phyloP scores from a whole-genome alignment of 2,888 invertebrate species.

The Polia nebulosa region DNA sequence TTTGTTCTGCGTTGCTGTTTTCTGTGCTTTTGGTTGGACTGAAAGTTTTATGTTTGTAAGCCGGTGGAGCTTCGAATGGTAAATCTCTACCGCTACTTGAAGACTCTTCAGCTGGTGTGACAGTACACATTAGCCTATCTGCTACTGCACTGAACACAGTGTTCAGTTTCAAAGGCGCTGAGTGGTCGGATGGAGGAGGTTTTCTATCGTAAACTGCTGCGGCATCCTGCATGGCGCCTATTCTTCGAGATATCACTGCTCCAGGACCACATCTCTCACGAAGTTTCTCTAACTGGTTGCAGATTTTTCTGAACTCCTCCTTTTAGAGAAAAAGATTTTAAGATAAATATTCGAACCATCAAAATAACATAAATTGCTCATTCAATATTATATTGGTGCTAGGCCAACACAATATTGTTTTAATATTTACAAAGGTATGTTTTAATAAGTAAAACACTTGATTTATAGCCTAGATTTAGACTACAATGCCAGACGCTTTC shows the following conservation, averaged over 20 bases:
- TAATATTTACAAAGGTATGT: background rate
- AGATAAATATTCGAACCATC: slow-evolving; percentile 5
- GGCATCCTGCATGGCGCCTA: slow-evolving; percentile 96
- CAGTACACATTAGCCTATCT: slow-evolving; percentile 89
- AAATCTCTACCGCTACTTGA: slow-evolving; percentile 88
- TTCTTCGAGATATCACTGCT: slow-evolving; percentile 93
- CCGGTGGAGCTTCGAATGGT: slow-evolving; percentile 87
- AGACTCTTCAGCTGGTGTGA: slow-evolving; percentile 88
- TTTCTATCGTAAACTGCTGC: slow-evolving; percentile 91
- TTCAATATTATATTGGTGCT: too few relatives aligned
- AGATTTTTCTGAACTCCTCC: slow-evolving; percentile 96
- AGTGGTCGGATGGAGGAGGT: slow-evolving; percentile 87
- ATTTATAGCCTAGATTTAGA: slow-evolving; percentile 12
- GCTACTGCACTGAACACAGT: slow-evolving; percentile 90
- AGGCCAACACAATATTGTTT: background rate
- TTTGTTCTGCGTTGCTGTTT: slow-evolving; percentile 83
- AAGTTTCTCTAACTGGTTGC: slow-evolving; percentile 95
- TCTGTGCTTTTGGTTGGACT: slow-evolving; percentile 87
- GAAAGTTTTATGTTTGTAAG: slow-evolving; percentile 87
- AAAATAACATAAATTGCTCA: background rate
- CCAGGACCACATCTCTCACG: slow-evolving; percentile 95
- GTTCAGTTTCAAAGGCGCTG: slow-evolving; percentile 88
- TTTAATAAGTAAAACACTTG: slow-evolving; percentile 10
- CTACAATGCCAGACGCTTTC: slow-evolving; percentile 19
- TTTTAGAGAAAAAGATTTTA: slow-evolving; percentile 71